Evolutionary conservation across 1,140 invertebrate genomes (phyloP).

Genomic region (Nebria ingens): DNA sequence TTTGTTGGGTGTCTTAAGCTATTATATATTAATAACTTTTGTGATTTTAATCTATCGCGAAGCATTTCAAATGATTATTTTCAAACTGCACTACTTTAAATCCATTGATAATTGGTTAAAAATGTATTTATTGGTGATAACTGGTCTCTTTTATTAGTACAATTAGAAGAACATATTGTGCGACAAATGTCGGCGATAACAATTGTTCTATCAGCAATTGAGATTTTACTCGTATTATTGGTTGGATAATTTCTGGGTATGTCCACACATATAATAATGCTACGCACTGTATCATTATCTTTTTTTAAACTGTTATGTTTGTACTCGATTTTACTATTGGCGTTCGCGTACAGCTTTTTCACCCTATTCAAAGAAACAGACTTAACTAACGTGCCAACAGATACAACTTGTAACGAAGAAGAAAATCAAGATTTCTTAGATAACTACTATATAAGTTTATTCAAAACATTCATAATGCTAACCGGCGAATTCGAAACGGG

Average conservation of each 20-base stretch:
- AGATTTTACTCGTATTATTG: conserved; percentile 61
- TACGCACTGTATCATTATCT: conserved; percentile 63
- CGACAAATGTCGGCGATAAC: conserved; percentile 50
- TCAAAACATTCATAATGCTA: conserved; percentile 74
- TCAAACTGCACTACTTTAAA: conserved; percentile 48
- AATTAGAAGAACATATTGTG: conserved; percentile 36
- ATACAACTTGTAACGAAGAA: conserved; percentile 36
- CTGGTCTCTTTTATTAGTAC: conserved; percentile 42
- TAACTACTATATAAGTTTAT: conserved; percentile 52
- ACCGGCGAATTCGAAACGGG: conserved; percentile 72
- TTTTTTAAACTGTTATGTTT: conserved; percentile 68
- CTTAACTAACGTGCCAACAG: conserved; percentile 30
- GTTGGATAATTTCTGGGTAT: conserved; percentile 62
- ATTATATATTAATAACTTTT: conserved; percentile 34
- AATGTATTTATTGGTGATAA: conserved; percentile 48
- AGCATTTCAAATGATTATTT: conserved; percentile 54
- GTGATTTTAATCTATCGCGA: conserved; percentile 51
- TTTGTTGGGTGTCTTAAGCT: conserved; percentile 22
- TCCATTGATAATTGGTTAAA: conserved; percentile 63
- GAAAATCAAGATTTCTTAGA: too few species aligned
- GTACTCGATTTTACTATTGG: conserved; percentile 67
- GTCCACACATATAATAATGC: conserved; percentile 69
- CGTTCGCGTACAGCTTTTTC: conserved; percentile 71
- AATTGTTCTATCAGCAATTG: conserved; percentile 61
- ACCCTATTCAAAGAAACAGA: conserved; percentile 48